Conservation (phyloP, 2,113 vertebrate genomes). For the Neolamprologus toae region DNA sequence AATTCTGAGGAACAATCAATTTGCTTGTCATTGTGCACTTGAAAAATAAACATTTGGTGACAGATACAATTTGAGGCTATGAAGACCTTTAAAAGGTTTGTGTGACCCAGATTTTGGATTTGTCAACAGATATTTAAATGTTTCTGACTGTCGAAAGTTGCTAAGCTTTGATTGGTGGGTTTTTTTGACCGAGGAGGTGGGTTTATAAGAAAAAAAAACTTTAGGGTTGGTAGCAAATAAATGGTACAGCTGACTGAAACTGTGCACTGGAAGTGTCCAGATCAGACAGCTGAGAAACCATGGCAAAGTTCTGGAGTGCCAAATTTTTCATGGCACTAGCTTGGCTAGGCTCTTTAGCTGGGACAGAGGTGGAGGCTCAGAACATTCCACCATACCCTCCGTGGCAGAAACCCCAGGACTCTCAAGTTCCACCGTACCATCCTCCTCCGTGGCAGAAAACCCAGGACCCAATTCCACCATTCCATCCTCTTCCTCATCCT, state of each 20-base stretch:
- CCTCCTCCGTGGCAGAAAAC: background rate
- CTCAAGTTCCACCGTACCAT: fast-evolving
- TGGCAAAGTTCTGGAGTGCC: slow-evolving; percentile 4
- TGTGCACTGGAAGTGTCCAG: background rate
- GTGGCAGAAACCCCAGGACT: background rate
- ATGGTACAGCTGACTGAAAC: background rate
- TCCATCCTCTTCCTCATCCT: background rate
- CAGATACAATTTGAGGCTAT: background rate
- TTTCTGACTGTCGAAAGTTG: background rate
- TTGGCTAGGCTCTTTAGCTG: slow-evolving; percentile 13
- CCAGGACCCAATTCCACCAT: background rate
- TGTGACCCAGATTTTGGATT: background rate
- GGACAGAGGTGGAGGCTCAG: slow-evolving; percentile 1
- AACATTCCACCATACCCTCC: background rate
- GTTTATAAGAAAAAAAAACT: background rate
- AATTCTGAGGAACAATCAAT: background rate
- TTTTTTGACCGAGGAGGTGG: background rate
- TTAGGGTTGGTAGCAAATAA: background rate
- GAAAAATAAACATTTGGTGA: slow-evolving; percentile 32
- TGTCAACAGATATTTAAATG: background rate
- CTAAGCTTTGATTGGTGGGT: background rate
- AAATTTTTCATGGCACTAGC: slow-evolving; percentile 7
- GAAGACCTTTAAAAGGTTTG: slow-evolving; percentile 10
- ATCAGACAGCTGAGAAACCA: slow-evolving; percentile 18
- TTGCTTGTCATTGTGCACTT: background rate